phyloP scores from a whole-genome alignment of 2,888 invertebrate species.

The Xiphydria camelus region DNA sequence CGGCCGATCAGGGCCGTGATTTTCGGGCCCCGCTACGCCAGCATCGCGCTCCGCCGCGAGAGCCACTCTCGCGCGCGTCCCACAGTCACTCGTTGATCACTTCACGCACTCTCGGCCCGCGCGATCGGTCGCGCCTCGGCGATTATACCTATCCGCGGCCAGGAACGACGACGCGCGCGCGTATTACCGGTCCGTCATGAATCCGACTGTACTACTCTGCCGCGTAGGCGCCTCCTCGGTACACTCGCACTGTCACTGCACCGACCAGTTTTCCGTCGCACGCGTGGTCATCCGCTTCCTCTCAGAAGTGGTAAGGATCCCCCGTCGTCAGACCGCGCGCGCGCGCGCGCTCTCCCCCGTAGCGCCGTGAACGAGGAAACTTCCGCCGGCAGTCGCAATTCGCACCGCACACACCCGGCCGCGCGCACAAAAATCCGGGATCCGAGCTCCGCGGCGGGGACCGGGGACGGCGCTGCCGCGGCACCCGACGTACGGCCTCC shows the following conservation, averaged over 20 bases:
- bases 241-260: slow-evolving; percentile 31
- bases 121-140: slow-evolving; percentile 4
- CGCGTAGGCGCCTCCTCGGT: slow-evolving; percentile 16
- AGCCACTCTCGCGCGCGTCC: slow-evolving; percentile 15
- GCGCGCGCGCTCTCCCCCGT: too few species aligned
- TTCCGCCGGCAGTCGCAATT: too few species aligned
- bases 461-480: too few species aligned
- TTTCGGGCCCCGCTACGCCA: slow-evolving; percentile 53
- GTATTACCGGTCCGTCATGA: slow-evolving; percentile 4
- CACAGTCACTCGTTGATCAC: slow-evolving; percentile 19
- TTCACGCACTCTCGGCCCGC: slow-evolving; percentile 8
- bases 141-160: slow-evolving; percentile 4
- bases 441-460: too few species aligned
- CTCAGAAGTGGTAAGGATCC: too few species aligned
- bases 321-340: too few species aligned
- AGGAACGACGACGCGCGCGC: slow-evolving; percentile 1
- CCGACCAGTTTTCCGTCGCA: slow-evolving; percentile 1
- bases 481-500: too few species aligned
- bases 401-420: too few species aligned
- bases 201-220: slow-evolving; percentile 15
- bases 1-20: slow-evolving; percentile 60
- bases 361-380: too few species aligned
- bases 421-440: too few species aligned
- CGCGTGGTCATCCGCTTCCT: too few species aligned
- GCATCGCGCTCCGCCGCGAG: slow-evolving; percentile 43